Percentiles rank a stretch among this genome's conserved stretches.
Conservation (phyloP, 37 sponge, comb jelly and placozoan species). For the Tethya wilhelma region DNA sequence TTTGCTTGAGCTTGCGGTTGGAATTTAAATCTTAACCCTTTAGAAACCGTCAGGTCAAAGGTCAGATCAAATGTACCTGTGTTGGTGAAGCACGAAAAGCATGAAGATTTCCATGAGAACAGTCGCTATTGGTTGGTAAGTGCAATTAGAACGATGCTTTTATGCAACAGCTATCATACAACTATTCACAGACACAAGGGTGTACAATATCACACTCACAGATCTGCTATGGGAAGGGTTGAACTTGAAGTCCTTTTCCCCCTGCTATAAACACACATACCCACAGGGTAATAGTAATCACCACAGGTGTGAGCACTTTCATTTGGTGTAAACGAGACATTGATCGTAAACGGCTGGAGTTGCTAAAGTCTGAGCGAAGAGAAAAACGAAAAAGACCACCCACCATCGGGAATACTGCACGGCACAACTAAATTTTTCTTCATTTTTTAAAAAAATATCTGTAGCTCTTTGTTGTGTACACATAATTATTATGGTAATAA, state of each 20-base stretch:
- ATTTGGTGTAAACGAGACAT: slow-evolving; percentile 47
- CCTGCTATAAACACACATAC: not conserved
- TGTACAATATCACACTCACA: not conserved
- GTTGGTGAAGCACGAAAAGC: not conserved
- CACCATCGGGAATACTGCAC: slow-evolving; percentile 6
- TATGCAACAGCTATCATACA: too few species aligned
- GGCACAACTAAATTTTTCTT: slow-evolving; percentile 1
- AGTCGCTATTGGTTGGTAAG: slow-evolving; percentile 62
- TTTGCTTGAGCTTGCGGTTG: not conserved
- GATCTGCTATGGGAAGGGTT: not conserved
- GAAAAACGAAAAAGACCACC: not conserved
- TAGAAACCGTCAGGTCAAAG: not conserved
- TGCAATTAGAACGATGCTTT: not conserved
- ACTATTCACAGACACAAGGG: too few species aligned
- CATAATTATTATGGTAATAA: too few species aligned
- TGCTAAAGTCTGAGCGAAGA: slow-evolving; percentile 21
- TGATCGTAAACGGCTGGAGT: slow-evolving; percentile 35
- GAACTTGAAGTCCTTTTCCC: not conserved
- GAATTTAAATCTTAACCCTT: slow-evolving; percentile 6
- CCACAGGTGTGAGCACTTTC: slow-evolving; percentile 18
- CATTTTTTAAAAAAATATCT: too few species aligned
- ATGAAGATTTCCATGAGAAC: slow-evolving; percentile 41
- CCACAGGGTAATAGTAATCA: slow-evolving; percentile 46
- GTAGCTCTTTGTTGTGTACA: too few species aligned
- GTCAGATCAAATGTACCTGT: not conserved